A percentile compares a stretch with the other conserved stretches of the same genome.
phyloP scores from a whole-genome alignment of 2,888 invertebrate species.

The Tubulanus polymorphus region DNA sequence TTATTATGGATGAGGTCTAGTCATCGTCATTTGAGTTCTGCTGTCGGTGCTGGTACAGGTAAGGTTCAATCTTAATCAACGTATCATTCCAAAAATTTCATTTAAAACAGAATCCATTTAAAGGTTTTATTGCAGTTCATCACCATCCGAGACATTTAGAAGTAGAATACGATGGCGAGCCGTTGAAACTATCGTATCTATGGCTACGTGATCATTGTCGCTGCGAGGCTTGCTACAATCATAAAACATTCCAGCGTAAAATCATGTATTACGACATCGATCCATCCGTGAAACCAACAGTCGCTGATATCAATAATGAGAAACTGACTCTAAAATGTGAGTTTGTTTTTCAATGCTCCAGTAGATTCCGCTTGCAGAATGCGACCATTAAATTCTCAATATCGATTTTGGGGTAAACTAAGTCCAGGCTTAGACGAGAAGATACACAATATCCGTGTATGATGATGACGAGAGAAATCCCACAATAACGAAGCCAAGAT shows the following conservation, averaged over 20 bases:
- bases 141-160: background rate
- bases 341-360: background rate
- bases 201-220: constrained; percentile 65
- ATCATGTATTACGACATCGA: constrained; percentile 48
- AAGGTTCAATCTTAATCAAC: no score
- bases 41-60: no score
- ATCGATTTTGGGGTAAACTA: background rate
- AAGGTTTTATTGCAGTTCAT: background rate
- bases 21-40: no score
- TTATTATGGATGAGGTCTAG: no score
- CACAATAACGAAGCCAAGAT: no score
- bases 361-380: background rate
- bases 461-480: no score
- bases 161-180: background rate
- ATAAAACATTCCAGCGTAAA: constrained; percentile 61
- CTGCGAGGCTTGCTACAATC: constrained; percentile 62
- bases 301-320: constrained; percentile 44
- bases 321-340: constrained; percentile 57
- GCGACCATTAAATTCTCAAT: no score
- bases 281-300: constrained; percentile 53
- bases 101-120: no score
- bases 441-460: no score
- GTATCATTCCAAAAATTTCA: no score
- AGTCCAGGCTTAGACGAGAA: no score
- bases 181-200: constrained; percentile 15